Base-by-base conservation (phyloP, 2,888 invertebrate species). In the Stenotaenia linearis region DNA sequence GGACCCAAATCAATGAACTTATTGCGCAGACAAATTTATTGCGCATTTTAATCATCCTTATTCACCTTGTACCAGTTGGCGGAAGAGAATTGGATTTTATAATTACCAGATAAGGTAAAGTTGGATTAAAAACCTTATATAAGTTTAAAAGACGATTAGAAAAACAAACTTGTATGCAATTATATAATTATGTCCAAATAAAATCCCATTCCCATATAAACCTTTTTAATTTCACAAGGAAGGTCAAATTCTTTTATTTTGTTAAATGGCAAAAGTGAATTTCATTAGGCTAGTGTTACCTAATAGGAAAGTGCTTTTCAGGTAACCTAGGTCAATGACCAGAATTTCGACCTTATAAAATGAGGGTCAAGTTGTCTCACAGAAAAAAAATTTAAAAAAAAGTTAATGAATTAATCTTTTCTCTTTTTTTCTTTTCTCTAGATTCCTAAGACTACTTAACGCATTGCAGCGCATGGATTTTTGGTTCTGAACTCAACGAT, bases 241-340 rank as follows among this genome's bases (percentile, higher is more conserved):
- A 32, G 32, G 32, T 32, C 32, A 32, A 32, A 32, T 32, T 32
- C 32, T 32, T 32, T 32, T 32, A 9, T 45, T 45, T 4, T 4
- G 15, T 45, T 45, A 15, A 12, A 69, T 69, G 28, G 2, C 28
- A 69, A 69, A 18, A 69, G 69, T 69, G 28, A 69, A 69, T 69
- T 69, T 69, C 69, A 69, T 15, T 69, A 28, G 69, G 69, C 69
- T 69, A 69, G 69, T 69, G 69, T 69, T 69, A 69, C 69, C 69
- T 69, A 69, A 69, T 28, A 69, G 10, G 69, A 69, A 69, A 69
- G 69, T 28, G 25, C 23, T 25, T 69, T 69, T 25, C 23, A 69
- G 28, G 69, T 28, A 25, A 69, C 25, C n/a, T 10, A 69, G 69
- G 69, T 69, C 69, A 28, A 15, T 69, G 69, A 28, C 69, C 69